These are phyloP conservation scores for Drosophila koepferae DNA, from an alignment of 2,888 invertebrate genomes.

Conservation along the genomic window DNA sequence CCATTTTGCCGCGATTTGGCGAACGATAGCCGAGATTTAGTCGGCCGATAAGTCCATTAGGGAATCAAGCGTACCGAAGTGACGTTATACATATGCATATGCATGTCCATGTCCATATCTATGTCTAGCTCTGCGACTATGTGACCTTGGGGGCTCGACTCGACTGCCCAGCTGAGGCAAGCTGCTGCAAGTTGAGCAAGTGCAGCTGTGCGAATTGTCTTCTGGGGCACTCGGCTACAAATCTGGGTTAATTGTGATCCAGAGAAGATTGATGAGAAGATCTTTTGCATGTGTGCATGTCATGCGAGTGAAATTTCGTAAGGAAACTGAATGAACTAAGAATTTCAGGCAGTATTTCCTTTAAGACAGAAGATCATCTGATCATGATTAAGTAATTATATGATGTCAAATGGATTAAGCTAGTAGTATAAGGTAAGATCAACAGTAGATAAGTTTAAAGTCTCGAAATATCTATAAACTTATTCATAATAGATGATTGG, in stretches of 20 bases:
- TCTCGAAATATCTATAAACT: not conserved
- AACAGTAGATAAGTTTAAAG: not conserved
- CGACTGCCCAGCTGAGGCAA: not conserved
- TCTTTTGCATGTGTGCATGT: not conserved
- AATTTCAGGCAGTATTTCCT: not conserved
- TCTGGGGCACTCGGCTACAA: slow-evolving; percentile 11
- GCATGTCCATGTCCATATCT: slow-evolving; percentile 9
- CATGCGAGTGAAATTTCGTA: too few species aligned
- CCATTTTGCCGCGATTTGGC: slow-evolving; percentile 46
- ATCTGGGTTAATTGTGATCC: slow-evolving; percentile 46
- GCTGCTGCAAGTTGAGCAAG: not conserved
- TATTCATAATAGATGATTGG: too few species aligned
- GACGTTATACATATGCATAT: slow-evolving; percentile 35
- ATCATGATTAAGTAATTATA: too few species aligned
- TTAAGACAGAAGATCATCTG: too few species aligned
- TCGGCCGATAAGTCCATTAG: slow-evolving; percentile 72
- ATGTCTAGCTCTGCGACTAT: slow-evolving; percentile 38
- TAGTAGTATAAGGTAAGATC: not conserved
- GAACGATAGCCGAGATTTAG: slow-evolving; percentile 57
- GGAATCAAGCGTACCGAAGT: slow-evolving; percentile 42
- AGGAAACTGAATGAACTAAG: not conserved
- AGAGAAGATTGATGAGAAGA: not conserved
- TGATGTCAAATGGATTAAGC: too few species aligned
- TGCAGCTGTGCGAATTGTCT: not conserved
- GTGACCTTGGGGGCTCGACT: slow-evolving; percentile 50